These are phyloP conservation scores for Lasioglossum zephyrum DNA, from an alignment of 2,888 invertebrate species.

Conservation along the genomic window DNA sequence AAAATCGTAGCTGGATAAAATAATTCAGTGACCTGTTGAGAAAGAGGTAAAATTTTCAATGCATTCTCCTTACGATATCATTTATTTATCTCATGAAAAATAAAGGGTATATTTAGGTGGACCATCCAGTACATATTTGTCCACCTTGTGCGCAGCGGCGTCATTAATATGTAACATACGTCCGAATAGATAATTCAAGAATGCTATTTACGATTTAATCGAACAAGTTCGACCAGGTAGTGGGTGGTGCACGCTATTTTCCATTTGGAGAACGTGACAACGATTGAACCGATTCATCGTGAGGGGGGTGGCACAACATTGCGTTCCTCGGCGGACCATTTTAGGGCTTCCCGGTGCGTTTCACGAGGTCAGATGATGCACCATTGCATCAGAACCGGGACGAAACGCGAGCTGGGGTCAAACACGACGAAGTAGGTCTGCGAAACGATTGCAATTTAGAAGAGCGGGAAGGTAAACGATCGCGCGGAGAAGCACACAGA, in stretches of 20 bases:
- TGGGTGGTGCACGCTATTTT: neutral
- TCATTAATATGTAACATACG: neutral
- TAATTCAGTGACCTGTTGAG: too few species aligned
- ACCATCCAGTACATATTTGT: too few species aligned
- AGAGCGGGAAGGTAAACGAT: neutral
- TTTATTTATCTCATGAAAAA: too few species aligned
- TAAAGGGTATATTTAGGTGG: too few species aligned
- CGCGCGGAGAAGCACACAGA: neutral
- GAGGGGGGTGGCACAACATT: neutral
- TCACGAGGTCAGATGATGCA: neutral
- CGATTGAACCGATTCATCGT: neutral
- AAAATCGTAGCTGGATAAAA: too few species aligned
- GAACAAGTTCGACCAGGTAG: neutral
- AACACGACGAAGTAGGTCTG: neutral
- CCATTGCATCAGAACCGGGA: neutral
- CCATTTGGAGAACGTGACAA: neutral
- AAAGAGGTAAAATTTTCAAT: too few species aligned
- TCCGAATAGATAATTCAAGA: neutral
- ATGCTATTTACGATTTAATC: neutral
- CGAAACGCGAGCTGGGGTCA: neutral
- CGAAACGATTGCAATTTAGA: neutral
- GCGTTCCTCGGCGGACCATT: neutral
- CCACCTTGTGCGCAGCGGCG: neutral
- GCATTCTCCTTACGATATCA: too few species aligned
- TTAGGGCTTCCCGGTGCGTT: neutral